These are phyloP conservation scores for Cosmopolites sordidus DNA, from an alignment of 2,888 invertebrate genomes.

Conservation along the genomic window DNA sequence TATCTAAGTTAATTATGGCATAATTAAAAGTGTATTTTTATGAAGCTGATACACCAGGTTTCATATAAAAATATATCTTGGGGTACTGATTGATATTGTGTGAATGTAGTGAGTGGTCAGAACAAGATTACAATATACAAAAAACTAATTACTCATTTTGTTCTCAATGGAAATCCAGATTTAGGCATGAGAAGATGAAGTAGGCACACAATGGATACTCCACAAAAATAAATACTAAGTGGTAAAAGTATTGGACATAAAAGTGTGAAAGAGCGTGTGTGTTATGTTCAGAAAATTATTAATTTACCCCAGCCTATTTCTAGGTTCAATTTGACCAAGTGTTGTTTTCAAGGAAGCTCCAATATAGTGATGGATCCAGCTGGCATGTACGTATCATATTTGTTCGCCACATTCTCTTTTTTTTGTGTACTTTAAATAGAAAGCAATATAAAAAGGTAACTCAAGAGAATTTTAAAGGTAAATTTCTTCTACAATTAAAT, in stretches of 20 bases:
- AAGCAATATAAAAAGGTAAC: too few species aligned
- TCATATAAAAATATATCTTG: conserved; percentile 27
- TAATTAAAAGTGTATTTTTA: too few species aligned
- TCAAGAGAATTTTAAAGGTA: too few species aligned
- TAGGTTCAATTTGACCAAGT: conserved; percentile 53
- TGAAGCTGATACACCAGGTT: too few species aligned
- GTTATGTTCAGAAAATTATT: conserved; percentile 55
- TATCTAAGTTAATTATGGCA: too few species aligned
- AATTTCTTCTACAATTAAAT: too few species aligned
- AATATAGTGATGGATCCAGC: conserved; percentile 38
- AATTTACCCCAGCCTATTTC: conserved; percentile 61
- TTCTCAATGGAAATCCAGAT: conserved; percentile 41
- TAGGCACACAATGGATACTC: conserved; percentile 21
- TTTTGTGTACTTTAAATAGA: too few species aligned
- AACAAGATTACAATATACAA: conserved; percentile 30
- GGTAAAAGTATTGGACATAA: conserved; percentile 18
- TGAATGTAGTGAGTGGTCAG: conserved; percentile 18
- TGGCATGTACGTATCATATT: conserved; percentile 52
- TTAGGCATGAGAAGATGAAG: conserved; percentile 35
- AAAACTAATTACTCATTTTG: conserved; percentile 41
- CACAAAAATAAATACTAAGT: conserved; percentile 15
- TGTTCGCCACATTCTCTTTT: conserved; percentile 40
- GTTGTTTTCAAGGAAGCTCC: conserved; percentile 45
- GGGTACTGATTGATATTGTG: conserved; percentile 38
- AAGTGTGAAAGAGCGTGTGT: conserved; percentile 49